Conservation (phyloP, 2,888 invertebrate genomes). For the Callimorpha dominula region DNA sequence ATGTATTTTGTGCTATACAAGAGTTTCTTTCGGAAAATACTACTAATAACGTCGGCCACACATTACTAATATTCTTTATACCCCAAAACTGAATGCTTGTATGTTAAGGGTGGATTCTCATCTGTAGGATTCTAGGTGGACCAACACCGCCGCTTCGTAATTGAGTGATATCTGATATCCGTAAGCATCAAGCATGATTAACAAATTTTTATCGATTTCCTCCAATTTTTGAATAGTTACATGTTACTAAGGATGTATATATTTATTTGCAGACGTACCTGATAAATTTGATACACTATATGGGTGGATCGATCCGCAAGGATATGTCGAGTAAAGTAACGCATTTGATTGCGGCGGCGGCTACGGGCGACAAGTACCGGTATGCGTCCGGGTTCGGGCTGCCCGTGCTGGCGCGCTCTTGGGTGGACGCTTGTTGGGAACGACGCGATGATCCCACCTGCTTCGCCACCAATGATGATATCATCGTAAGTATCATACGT, state of each 20-base stretch:
- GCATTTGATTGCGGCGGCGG: slow-evolving; percentile 96
- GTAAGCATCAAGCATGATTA: neutral
- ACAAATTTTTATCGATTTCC: neutral
- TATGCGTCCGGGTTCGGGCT: slow-evolving; percentile 96
- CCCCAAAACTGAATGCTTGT: no score
- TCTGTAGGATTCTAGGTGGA: no score
- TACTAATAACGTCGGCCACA: no score
- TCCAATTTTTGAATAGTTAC: neutral
- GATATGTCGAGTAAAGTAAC: slow-evolving; percentile 96
- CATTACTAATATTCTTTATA: no score
- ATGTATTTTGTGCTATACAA: no score
- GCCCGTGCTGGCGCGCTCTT: slow-evolving; percentile 95
- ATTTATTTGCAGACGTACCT: slow-evolving; percentile 90
- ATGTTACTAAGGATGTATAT: neutral
- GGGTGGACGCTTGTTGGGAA: slow-evolving; percentile 96
- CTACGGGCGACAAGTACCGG: slow-evolving; percentile 97
- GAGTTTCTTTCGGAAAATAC: no score
- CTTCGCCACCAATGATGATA: slow-evolving; percentile 89
- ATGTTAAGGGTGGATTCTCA: no score
- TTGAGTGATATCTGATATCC: no score
- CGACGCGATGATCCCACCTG: slow-evolving; percentile 90
- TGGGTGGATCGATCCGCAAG: slow-evolving; percentile 98
- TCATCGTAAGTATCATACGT: slow-evolving; percentile 85
- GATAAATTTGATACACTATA: slow-evolving; percentile 96
- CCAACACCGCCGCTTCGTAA: no score